Percentiles rank a stretch among this genome's conserved stretches.
Conservation (phyloP, 2,888 invertebrate species). For the Geotrupes spiniger region DNA sequence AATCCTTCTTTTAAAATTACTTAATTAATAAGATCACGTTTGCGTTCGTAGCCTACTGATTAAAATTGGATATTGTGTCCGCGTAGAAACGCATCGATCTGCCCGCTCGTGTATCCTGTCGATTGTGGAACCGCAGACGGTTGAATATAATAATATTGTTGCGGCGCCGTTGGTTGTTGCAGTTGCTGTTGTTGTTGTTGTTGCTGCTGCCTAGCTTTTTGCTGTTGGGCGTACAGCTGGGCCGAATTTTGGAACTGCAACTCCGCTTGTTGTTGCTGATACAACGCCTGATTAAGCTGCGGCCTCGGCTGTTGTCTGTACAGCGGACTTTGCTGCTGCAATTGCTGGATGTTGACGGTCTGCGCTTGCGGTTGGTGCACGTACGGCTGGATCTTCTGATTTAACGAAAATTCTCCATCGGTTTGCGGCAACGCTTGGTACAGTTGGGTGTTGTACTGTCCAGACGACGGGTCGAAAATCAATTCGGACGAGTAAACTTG, state of each 20-base stretch:
- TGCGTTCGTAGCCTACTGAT: not conserved
- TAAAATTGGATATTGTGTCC: conserved; percentile 61
- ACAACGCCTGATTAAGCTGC: conserved; percentile 34
- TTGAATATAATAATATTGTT: conserved; percentile 61
- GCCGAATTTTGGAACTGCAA: conserved; percentile 58
- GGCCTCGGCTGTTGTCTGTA: conserved; percentile 45
- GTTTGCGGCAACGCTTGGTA: conserved; percentile 74
- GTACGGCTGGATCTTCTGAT: conserved; percentile 73
- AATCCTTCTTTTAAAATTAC: no score
- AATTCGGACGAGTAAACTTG: conserved; percentile 77
- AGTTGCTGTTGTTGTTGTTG: conserved; percentile 34
- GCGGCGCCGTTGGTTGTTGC: conserved; percentile 36
- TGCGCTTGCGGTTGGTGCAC: conserved; percentile 57
- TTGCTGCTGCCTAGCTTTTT: conserved; percentile 48
- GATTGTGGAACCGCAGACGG: conserved; percentile 42
- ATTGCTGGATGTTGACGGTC: conserved; percentile 59
- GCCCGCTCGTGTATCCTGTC: conserved; percentile 60
- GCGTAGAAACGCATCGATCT: conserved; percentile 78
- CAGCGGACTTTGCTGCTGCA: conserved; percentile 55
- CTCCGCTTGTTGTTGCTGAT: conserved; percentile 67
- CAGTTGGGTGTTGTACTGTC: conserved; percentile 75
- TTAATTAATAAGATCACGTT: no score
- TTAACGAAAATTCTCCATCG: conserved; percentile 67
- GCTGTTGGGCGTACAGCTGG: conserved; percentile 52
- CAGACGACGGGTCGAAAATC: conserved; percentile 72